phyloP scores from a whole-genome alignment of 2,113 vertebrate genomes.

The Colaptes auratus region DNA sequence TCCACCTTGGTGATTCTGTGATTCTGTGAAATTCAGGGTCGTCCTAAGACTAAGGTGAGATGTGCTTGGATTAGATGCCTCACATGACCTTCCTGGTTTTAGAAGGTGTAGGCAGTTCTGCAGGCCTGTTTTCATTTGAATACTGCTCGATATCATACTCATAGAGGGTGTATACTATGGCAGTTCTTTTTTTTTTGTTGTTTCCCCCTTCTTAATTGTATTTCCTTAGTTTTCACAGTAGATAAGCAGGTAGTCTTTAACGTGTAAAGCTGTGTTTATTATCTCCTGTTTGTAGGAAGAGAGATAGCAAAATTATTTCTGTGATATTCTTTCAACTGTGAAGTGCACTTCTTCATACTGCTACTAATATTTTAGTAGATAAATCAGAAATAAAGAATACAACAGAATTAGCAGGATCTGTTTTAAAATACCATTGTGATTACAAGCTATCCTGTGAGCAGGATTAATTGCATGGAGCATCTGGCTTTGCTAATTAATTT shows the following conservation, averaged over 20 bases:
- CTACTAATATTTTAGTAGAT: neutral
- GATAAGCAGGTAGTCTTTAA: neutral
- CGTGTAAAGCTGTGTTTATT: neutral
- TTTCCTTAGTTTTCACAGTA: neutral
- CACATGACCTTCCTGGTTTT: neutral
- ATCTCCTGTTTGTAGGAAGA: neutral
- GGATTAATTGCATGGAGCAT: constrained; percentile 19
- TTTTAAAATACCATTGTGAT: constrained; percentile 31
- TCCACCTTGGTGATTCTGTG: no score
- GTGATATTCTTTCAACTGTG: neutral
- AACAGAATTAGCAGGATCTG: neutral
- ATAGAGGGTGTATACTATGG: neutral
- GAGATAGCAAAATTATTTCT: neutral
- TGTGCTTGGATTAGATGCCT: neutral
- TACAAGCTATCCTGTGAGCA: neutral
- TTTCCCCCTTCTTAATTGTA: neutral
- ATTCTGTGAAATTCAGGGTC: neutral
- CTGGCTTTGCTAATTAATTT: constrained; percentile 52
- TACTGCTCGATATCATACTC: neutral
- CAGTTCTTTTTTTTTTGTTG: neutral
- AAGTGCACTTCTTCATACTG: neutral
- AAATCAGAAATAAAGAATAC: neutral
- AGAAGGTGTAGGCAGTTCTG: neutral
- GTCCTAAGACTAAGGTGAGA: neutral
- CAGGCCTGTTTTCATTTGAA: neutral